These are phyloP conservation scores for Gandaritis pyraliata DNA, from an alignment of 2,888 invertebrate species.

Conservation along the genomic window DNA sequence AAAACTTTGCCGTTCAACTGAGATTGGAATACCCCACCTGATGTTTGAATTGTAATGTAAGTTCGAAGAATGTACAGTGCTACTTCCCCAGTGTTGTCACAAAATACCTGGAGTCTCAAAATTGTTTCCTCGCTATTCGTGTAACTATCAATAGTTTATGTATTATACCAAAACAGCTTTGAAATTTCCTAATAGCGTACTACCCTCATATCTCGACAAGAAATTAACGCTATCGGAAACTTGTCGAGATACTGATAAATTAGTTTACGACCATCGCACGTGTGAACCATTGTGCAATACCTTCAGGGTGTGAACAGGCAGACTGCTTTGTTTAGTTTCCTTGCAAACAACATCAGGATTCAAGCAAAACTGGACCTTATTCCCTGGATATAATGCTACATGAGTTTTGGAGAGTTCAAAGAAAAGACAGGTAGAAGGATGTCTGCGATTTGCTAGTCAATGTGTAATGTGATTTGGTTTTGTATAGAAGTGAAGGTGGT, in stretches of 20 bases:
- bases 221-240: constrained; percentile 43
- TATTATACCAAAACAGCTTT: constrained; percentile 16
- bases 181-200: constrained; percentile 29
- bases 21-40: too few relatives aligned
- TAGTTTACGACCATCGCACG: constrained; percentile 43
- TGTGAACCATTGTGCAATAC: constrained; percentile 42
- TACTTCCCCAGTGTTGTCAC: too few relatives aligned
- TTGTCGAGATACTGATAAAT: constrained; percentile 44
- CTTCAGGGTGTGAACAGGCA: constrained; percentile 42
- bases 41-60: too few relatives aligned
- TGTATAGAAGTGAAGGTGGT: constrained; percentile 7
- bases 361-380: constrained; percentile 27
- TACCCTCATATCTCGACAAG: constrained; percentile 37
- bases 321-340: constrained; percentile 36
- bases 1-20: too few relatives aligned
- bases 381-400: constrained; percentile 11
- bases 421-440: constrained; percentile 43
- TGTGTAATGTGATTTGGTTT: constrained; percentile 40
- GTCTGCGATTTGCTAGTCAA: constrained; percentile 41
- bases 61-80: too few relatives aligned
- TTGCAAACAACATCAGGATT: constrained; percentile 19
- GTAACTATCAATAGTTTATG: too few relatives aligned
- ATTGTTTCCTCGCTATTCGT: too few relatives aligned
- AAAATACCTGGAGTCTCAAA: too few relatives aligned
- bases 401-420: constrained; percentile 21